These are phyloP conservation scores for Eurystomus gularis DNA, from an alignment of 2,113 vertebrate species.

Conservation along the genomic window DNA sequence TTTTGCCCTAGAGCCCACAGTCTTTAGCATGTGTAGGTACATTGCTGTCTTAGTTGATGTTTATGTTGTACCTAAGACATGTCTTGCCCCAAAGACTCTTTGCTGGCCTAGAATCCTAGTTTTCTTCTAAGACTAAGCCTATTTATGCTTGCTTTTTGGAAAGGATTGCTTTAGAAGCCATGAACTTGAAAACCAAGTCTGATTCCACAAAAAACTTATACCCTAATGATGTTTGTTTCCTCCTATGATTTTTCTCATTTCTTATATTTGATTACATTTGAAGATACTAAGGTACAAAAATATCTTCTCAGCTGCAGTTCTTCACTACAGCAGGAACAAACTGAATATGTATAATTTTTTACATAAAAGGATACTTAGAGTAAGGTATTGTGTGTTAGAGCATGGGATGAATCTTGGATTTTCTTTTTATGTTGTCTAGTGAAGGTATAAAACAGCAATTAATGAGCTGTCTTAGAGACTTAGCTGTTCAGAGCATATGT, in stretches of 20 bases:
- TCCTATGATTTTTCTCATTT: background rate
- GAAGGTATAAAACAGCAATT: background rate
- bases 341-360: background rate
- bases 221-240: background rate
- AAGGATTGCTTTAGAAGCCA: background rate
- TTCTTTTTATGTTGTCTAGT: background rate
- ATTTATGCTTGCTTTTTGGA: background rate
- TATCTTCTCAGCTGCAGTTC: background rate
- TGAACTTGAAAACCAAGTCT: background rate
- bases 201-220: background rate
- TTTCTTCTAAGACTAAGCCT: background rate
- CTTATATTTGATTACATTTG: background rate
- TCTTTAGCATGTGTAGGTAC: background rate
- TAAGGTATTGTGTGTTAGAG: background rate
- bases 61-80: background rate
- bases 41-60: fast-evolving
- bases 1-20: background rate
- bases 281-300: background rate
- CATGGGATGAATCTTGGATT: background rate
- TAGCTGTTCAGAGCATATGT: background rate
- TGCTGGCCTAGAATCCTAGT: background rate
- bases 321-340: background rate
- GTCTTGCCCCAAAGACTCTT: background rate
- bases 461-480: background rate
- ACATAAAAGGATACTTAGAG: background rate